phyloP scores from a whole-genome alignment of 2,888 invertebrate genomes.

The Zele albiditarsus region DNA sequence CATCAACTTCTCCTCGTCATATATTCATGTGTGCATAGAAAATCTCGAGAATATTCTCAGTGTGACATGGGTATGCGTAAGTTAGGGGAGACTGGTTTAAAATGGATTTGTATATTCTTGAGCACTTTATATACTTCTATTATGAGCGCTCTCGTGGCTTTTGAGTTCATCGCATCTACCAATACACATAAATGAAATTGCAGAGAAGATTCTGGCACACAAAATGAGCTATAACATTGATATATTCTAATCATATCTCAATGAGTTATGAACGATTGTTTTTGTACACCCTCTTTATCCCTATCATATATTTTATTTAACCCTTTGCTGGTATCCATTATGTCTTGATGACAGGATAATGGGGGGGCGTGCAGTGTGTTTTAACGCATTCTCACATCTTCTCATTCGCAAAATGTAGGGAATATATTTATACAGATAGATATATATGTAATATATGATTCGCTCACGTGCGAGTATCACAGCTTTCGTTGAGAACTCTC shows the following conservation, averaged over 20 bases:
- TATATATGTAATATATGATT: neutral
- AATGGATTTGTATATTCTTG: slow-evolving; percentile 4
- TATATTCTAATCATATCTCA: no score
- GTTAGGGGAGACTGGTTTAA: neutral
- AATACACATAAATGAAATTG: neutral
- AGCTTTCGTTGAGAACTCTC: neutral
- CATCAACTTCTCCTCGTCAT: slow-evolving; percentile 11
- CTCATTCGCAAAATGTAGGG: neutral
- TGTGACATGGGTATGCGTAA: neutral
- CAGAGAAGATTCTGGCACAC: no score
- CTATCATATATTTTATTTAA: neutral
- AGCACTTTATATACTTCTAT: neutral
- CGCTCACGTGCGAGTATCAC: neutral
- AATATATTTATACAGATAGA: neutral
- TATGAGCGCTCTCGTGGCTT: neutral
- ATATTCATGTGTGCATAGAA: slow-evolving; percentile 14
- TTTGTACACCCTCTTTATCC: no score
- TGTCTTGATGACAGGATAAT: neutral
- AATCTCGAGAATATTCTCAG: neutral
- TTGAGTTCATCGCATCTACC: neutral
- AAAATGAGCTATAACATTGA: no score
- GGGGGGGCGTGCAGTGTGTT: neutral
- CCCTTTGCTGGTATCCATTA: neutral
- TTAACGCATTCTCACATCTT: neutral
- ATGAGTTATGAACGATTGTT: no score